Evolutionary conservation across 2,797 vertebrate species (phyloP).

Genomic region (Liparis tanakae): DNA sequence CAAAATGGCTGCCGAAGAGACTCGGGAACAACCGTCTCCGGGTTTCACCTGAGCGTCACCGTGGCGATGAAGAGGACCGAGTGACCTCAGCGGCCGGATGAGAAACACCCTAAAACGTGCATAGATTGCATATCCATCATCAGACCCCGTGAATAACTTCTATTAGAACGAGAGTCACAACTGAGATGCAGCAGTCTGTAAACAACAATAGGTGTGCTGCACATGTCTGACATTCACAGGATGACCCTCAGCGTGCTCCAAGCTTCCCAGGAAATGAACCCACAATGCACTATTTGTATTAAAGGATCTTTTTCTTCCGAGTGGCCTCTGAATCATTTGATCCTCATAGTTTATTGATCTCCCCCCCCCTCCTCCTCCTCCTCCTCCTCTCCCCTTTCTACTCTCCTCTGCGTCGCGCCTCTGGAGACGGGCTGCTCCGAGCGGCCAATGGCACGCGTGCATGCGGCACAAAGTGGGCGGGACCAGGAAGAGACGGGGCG

Average conservation of each 20-base stretch:
- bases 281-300: slow-evolving; percentile 1
- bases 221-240: slow-evolving; percentile 3
- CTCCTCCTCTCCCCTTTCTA: slow-evolving; percentile 28
- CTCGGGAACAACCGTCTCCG: background rate
- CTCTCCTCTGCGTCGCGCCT: slow-evolving; percentile 36
- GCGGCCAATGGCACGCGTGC: slow-evolving; percentile 39
- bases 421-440: background rate
- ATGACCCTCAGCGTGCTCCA: slow-evolving; percentile 13
- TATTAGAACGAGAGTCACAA: background rate
- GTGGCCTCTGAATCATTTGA: slow-evolving; percentile 45
- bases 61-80: slow-evolving; percentile 1
- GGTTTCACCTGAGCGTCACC: slow-evolving; percentile 24
- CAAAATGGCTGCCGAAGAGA: slow-evolving; percentile 65
- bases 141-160: background rate
- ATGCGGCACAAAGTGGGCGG: slow-evolving; percentile 25
- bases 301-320: slow-evolving; percentile 19
- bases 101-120: background rate
- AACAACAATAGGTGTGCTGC: background rate
- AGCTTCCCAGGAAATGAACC: slow-evolving; percentile 7
- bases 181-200: slow-evolving; percentile 10
- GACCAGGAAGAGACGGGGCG: background rate
- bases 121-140: background rate
- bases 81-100: slow-evolving; percentile 5
- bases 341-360: slow-evolving; percentile 53
- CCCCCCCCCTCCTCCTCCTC: slow-evolving; percentile 30